phyloP scores from a whole-genome alignment of 2,888 invertebrate genomes.

The Meghimatium bilineatum region DNA sequence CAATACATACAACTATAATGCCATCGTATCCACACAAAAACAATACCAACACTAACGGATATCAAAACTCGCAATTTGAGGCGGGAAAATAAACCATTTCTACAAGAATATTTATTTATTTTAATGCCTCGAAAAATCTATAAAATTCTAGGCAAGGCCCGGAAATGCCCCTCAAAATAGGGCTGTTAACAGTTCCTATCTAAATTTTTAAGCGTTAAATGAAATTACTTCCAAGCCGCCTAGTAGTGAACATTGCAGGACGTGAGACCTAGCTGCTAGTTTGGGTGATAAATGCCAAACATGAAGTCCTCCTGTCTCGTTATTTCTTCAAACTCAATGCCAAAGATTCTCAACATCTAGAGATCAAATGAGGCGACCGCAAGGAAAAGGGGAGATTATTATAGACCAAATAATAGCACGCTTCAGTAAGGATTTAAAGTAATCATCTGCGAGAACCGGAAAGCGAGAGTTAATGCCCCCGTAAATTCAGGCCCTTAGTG shows the following conservation, averaged over 20 bases:
- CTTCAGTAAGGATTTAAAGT: neutral
- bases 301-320: neutral
- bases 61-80: too few species aligned
- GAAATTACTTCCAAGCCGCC: neutral
- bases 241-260: neutral
- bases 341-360: neutral
- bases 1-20: too few species aligned
- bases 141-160: constrained; percentile 3
- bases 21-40: too few species aligned
- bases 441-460: constrained; percentile 7
- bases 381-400: constrained; percentile 1
- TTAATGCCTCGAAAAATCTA: neutral
- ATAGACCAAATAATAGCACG: neutral
- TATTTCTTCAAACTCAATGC: constrained; percentile 3
- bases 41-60: too few species aligned
- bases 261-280: constrained; percentile 1
- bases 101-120: too few species aligned
- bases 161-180: neutral
- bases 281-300: constrained; percentile 8
- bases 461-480: neutral
- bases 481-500: neutral
- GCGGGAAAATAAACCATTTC: too few species aligned
- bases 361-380: neutral
- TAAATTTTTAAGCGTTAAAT: constrained; percentile 6
- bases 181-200: neutral